Evolutionary conservation across 2,797 vertebrate genomes (phyloP).

Genomic region (Eremophila alpestris): DNA sequence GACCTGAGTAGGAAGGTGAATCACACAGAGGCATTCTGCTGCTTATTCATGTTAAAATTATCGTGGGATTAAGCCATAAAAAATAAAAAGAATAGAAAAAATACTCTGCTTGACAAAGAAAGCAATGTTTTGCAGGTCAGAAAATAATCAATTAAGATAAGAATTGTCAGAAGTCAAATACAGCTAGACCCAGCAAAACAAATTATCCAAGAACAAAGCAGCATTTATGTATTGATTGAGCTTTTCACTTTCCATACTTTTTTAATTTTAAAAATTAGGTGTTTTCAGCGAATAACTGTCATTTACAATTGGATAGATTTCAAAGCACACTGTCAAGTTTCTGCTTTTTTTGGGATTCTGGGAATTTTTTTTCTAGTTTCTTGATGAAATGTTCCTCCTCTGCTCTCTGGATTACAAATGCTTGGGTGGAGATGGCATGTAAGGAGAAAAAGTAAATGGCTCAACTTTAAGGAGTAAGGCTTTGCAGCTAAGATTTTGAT

Average conservation of each 20-base stretch:
- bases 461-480: neutral
- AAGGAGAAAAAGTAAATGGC: neutral
- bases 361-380: neutral
- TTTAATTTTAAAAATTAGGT: neutral
- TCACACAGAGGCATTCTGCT: neutral
- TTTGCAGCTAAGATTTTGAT: neutral
- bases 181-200: neutral
- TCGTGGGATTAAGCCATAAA: neutral
- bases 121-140: neutral
- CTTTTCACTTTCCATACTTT: neutral
- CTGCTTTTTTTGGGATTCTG: rapidly evolving
- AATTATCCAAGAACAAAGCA: neutral
- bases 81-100: neutral
- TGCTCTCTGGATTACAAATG: neutral
- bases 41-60: neutral
- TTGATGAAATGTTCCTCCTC: neutral
- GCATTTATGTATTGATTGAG: neutral
- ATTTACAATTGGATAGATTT: neutral
- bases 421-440: neutral
- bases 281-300: neutral
- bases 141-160: neutral
- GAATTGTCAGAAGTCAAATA: neutral
- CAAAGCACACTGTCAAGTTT: neutral
- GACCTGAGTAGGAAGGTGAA: neutral
- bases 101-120: neutral